A percentile compares a stretch with the other conserved stretches of the same genome.
These are phyloP conservation scores for Pongo abelii DNA, from an alignment of 2,113 vertebrate genomes.

Conservation along the genomic window DNA sequence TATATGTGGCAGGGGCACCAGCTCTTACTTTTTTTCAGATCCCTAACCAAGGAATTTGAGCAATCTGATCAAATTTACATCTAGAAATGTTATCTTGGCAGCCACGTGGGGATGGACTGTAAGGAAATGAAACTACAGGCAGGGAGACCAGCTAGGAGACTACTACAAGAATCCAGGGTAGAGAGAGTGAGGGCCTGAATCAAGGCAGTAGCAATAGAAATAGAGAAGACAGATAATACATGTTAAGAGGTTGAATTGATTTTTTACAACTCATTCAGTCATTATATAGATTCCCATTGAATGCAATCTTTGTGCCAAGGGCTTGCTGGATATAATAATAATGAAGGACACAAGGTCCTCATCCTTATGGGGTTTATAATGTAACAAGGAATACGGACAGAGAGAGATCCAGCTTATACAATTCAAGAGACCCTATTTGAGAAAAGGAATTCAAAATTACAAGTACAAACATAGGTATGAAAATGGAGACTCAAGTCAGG, in stretches of 20 bases:
- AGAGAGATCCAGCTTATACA: neutral
- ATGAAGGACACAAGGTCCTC: neutral
- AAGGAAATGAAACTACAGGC: neutral
- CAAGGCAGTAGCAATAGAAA: neutral
- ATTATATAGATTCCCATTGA: neutral
- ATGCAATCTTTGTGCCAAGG: neutral
- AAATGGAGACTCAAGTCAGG: neutral
- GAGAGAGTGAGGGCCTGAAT: neutral
- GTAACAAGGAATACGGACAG: neutral
- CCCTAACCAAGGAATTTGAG: neutral
- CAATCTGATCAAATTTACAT: neutral
- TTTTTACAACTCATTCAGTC: neutral
- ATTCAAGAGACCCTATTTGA: neutral
- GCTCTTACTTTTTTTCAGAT: neutral
- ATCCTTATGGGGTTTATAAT: neutral
- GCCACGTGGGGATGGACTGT: neutral
- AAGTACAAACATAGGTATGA: neutral
- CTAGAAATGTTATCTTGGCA: neutral
- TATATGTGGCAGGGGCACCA: neutral
- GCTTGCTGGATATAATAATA: neutral
- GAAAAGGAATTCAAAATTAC: neutral
- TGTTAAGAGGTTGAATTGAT: neutral
- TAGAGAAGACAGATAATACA: neutral
- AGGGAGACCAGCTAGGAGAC: neutral
- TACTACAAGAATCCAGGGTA: neutral